phyloP scores from a whole-genome alignment of 1,140 invertebrate genomes.

The Goniozus legneri region DNA sequence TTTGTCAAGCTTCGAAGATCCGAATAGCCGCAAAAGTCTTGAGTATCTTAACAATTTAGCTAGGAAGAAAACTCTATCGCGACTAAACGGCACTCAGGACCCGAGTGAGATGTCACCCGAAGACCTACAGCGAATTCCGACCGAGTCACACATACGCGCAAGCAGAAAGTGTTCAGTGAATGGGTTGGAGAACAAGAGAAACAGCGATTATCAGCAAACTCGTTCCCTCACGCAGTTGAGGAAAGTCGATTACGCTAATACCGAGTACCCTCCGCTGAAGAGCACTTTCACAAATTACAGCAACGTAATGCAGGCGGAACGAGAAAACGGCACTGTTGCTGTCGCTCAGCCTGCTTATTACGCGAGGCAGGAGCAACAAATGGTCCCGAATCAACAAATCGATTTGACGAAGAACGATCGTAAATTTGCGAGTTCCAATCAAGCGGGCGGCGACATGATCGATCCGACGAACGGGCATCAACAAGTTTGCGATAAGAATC shows the following conservation, averaged over 20 bases:
- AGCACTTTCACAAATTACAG: background rate
- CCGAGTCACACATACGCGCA: too few species aligned
- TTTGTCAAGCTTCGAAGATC: conserved; percentile 16
- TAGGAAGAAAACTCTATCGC: conserved; percentile 8
- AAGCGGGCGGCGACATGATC: conserved; percentile 21
- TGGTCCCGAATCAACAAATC: too few species aligned
- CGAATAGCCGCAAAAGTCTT: conserved; percentile 10
- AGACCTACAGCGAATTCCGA: background rate
- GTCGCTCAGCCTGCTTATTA: too few species aligned
- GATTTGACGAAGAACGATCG: too few species aligned
- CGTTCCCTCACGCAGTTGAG: background rate
- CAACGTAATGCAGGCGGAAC: conserved; percentile 18
- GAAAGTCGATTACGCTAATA: background rate
- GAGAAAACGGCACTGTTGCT: conserved; percentile 15
- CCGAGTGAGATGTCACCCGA: conserved; percentile 10
- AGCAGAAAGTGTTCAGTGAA: conserved; percentile 24
- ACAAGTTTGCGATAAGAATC: too few species aligned
- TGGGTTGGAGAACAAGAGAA: conserved; percentile 34
- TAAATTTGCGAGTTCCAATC: conserved; percentile 5
- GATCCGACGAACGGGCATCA: too few species aligned
- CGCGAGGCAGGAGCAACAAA: too few species aligned
- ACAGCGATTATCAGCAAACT: conserved; percentile 24
- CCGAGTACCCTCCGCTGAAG: conserved; percentile 20
- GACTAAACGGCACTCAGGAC: conserved; percentile 36
- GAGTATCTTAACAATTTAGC: conserved; percentile 23